Evolutionary conservation across 2,797 vertebrate species (phyloP), one percentile per base, ranked within the genome.

Genomic region (Sebastes umbrosus): DNA sequence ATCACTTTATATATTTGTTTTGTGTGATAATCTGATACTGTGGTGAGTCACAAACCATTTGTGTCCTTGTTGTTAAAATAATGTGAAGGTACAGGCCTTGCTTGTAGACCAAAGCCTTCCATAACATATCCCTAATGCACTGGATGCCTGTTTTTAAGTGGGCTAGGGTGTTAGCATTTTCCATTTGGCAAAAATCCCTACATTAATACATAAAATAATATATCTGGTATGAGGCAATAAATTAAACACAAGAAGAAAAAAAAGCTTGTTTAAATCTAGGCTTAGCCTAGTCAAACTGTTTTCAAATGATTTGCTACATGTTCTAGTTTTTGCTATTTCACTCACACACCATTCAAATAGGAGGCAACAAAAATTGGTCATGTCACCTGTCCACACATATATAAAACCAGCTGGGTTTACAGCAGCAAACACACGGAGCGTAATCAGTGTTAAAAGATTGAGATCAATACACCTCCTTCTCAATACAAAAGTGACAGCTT

Each of bases 121-220:
- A 62, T 32, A 13, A 66, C 34, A 39, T 59, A 9, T 12, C 14
- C 22, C 6, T n/a, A 64, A 73, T 58, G 9, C 16, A 22, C 18
- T 27, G 2, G 29, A 27, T 67, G 25, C 54, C 46, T 67, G 14
- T 46, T 46, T 50, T 82, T 43, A 78, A 59, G 13, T 25, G 25
- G 52, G 39, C 32, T 52, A 71, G 34, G 43, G 75, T 83, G 50
- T 69, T 71, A 62, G 4, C 3, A 50, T 63, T 73, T 60, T 50
- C 13, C 8, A 29, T 86, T 82, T 85, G 39, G 77, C 83, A 88
- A 78, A 87, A 24, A 70, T 36, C 12, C 8, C 14, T 66, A 46
- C 4, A 76, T 43, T 11, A 54, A 16, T 39, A 58, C 8, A 75
- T 31, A 8, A 68, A 82, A 77, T n/a, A 55, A 20, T 24, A 34